phyloP scores from a whole-genome alignment of 2,113 vertebrate species.

The Recurvirostra avosetta region DNA sequence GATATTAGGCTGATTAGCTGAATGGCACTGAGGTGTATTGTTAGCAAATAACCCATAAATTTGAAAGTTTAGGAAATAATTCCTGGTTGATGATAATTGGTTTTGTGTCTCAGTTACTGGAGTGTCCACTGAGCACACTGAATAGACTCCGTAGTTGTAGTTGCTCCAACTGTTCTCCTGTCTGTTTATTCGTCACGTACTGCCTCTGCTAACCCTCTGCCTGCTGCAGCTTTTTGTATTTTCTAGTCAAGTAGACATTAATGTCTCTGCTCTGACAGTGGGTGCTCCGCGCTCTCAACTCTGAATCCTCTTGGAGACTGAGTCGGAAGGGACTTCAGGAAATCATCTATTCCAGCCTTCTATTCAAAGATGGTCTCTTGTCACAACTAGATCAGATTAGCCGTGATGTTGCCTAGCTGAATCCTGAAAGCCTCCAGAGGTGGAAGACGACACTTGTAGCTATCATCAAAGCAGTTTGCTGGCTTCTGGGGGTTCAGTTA shows the following conservation, averaged over 20 bases:
- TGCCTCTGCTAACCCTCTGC: background rate
- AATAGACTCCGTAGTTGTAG: background rate
- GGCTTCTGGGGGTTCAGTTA: slow-evolving; percentile 32
- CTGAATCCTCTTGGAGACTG: background rate
- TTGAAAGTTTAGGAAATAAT: background rate
- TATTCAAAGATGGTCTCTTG: background rate
- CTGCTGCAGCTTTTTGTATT: background rate
- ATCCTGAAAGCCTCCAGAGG: background rate
- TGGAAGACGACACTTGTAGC: background rate
- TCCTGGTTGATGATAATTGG: background rate
- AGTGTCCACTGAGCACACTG: background rate
- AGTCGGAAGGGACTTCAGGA: background rate
- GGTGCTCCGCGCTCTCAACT: background rate
- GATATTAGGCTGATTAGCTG: accelerated
- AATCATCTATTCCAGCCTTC: background rate
- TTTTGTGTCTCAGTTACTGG: background rate
- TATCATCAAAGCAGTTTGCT: slow-evolving; percentile 32
- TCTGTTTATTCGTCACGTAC: background rate
- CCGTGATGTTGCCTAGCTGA: accelerated
- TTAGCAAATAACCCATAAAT: background rate
- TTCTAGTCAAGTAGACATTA: background rate
- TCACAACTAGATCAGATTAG: background rate
- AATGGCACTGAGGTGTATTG: accelerated
- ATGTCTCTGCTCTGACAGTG: background rate
- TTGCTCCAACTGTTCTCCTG: background rate